Percentiles rank a stretch among this genome's conserved stretches.
Evolutionary conservation across 2,797 vertebrate genomes (phyloP).

Genomic region (Sebastes taczanowskii): DNA sequence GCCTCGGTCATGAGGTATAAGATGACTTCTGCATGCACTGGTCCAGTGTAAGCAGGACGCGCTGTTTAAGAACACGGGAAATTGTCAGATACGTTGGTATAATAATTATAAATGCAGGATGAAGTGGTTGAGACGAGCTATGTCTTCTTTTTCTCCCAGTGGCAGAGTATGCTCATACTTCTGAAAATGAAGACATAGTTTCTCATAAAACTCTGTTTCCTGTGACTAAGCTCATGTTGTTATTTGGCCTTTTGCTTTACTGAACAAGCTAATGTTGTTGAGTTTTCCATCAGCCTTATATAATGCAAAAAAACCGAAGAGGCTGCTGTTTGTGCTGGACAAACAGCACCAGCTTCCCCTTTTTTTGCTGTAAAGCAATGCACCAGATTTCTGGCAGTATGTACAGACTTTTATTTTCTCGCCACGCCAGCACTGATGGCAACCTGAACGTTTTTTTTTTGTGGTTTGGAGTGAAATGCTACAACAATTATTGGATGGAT

Average conservation of each 20-base stretch:
- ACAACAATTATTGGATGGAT: not conserved
- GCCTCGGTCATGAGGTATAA: conserved; percentile 60
- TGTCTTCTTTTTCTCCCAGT: not conserved
- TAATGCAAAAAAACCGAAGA: not conserved
- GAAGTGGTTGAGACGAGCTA: not conserved
- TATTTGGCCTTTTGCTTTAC: conserved; percentile 1
- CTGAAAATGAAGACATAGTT: not conserved
- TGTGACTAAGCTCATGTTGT: not conserved
- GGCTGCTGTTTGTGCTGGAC: not conserved
- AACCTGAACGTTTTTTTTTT: not conserved
- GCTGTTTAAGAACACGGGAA: not conserved
- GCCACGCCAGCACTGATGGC: not conserved
- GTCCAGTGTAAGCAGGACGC: not conserved
- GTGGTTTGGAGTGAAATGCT: not conserved
- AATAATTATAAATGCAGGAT: not conserved
- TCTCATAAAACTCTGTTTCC: not conserved
- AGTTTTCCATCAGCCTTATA: conserved; percentile 6
- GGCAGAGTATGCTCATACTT: not conserved
- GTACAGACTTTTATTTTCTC: not conserved
- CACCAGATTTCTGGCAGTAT: not conserved
- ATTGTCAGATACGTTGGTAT: not conserved
- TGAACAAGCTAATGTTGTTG: not conserved
- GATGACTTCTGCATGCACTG: conserved; percentile 27
- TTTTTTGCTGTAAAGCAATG: not conserved
- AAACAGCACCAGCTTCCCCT: not conserved